phyloP scores from a whole-genome alignment of 2,888 invertebrate genomes.

The Branchinecta sandiegonensis region DNA sequence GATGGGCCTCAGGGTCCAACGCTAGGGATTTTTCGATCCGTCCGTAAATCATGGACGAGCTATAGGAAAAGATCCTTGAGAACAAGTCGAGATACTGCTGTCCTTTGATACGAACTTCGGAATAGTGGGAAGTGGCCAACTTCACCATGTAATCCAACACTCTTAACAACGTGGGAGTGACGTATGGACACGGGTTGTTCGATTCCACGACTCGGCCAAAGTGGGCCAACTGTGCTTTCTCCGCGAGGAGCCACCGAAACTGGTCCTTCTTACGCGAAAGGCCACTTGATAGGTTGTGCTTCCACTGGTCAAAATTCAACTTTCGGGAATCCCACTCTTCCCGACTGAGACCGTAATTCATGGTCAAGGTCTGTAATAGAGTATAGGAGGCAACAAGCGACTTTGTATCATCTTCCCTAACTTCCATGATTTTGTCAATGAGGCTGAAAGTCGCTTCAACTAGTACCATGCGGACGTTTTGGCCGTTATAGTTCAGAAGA shows the following conservation, averaged over 20 bases:
- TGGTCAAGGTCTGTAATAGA: constrained; percentile 32
- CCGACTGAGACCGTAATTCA: constrained; percentile 41
- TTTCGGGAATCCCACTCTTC: constrained; percentile 48
- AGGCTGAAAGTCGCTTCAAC: constrained; percentile 46
- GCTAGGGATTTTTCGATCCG: constrained; percentile 45
- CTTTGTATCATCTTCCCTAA: constrained; percentile 63
- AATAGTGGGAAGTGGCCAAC: constrained; percentile 50
- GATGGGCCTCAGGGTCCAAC: constrained; percentile 44
- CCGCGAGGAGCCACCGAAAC: constrained; percentile 47
- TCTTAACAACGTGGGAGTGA: constrained; percentile 46
- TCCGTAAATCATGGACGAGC: constrained; percentile 51
- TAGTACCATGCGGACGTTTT: constrained; percentile 50
- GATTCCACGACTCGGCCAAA: constrained; percentile 37
- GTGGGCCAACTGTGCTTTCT: constrained; percentile 51
- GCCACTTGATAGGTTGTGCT: constrained; percentile 47
- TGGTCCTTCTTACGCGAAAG: constrained; percentile 46
- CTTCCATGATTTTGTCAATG: constrained; percentile 47
- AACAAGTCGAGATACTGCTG: background rate
- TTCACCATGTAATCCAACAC: constrained; percentile 47
- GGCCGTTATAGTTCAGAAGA: constrained; percentile 45
- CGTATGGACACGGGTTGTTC: constrained; percentile 24
- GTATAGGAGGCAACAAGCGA: constrained; percentile 38
- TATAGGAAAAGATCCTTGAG: background rate
- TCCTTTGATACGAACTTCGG: constrained; percentile 39
- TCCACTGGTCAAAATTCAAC: constrained; percentile 49